phyloP scores from a whole-genome alignment of 2,888 invertebrate genomes.

The Drosophila sordidapex region DNA sequence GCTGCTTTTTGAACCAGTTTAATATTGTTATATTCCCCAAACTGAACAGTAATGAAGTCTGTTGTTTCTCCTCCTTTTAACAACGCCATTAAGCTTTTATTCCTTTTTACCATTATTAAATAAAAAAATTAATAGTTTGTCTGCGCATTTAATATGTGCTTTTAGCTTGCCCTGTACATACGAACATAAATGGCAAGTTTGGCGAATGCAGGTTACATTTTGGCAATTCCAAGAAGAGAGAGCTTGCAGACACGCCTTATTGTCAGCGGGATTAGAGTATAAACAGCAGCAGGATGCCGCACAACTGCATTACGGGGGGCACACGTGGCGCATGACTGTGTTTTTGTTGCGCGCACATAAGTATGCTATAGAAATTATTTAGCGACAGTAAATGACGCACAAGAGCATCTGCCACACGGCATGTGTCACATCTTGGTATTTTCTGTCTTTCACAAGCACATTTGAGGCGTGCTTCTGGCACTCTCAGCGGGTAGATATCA shows the following conservation, averaged over 20 bases:
- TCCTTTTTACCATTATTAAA: not conserved
- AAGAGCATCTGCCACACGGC: constrained; percentile 21
- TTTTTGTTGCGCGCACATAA: constrained; percentile 28
- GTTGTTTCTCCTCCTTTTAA: not conserved
- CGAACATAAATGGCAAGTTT: not conserved
- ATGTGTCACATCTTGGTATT: constrained; percentile 6
- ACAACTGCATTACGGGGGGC: constrained; percentile 18
- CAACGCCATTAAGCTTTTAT: not conserved
- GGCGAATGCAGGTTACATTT: not conserved
- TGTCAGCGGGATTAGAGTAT: not conserved
- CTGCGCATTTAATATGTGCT: not conserved
- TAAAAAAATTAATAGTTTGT: not conserved
- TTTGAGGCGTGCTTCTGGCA: constrained; percentile 45
- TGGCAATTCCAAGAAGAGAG: not conserved
- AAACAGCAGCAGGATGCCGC: not conserved
- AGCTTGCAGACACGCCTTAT: not conserved
- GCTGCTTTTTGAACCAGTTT: not conserved
- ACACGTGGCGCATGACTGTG: constrained; percentile 34
- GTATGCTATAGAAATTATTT: constrained; percentile 62
- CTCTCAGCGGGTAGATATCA: constrained; percentile 23
- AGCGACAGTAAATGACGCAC: constrained; percentile 42
- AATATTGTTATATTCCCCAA: not conserved
- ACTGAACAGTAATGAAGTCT: not conserved
- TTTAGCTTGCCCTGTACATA: not conserved
- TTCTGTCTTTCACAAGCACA: not conserved